Percentiles rank a stretch among this genome's conserved stretches.
Evolutionary conservation across 2,797 vertebrate genomes (phyloP).

Genomic region (Crocodylus rhombifer): DNA sequence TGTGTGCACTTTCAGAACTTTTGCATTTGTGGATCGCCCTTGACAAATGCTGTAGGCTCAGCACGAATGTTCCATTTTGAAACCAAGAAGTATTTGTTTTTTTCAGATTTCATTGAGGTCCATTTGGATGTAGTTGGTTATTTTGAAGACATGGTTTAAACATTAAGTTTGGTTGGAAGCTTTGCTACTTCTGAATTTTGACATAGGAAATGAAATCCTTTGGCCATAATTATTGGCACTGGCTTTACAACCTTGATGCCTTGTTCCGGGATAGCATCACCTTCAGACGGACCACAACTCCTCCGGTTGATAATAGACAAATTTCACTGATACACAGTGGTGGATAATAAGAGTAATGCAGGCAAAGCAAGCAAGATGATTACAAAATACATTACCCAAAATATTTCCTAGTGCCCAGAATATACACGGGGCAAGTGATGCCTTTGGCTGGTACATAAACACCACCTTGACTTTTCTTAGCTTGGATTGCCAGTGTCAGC

Average conservation of each 20-base stretch:
- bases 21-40: background rate
- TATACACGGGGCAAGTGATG: too few relatives aligned
- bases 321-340: too few relatives aligned
- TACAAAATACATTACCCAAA: too few relatives aligned
- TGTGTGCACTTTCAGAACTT: background rate
- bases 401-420: too few relatives aligned
- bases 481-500: too few relatives aligned
- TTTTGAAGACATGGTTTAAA: background rate
- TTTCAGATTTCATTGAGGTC: background rate
- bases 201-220: background rate
- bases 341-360: too few relatives aligned
- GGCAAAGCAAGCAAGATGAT: too few relatives aligned
- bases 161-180: background rate
- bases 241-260: background rate
- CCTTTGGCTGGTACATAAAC: too few relatives aligned
- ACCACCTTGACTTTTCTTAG: too few relatives aligned
- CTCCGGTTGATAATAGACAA: too few relatives aligned
- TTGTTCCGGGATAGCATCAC: too few relatives aligned
- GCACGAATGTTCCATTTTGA: background rate
- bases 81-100: rapidly evolving
- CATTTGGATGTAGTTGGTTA: background rate
- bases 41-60: background rate
- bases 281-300: too few relatives aligned
- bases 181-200: background rate
- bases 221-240: background rate